Evolutionary conservation across 1,140 invertebrate species (phyloP), one percentile per base, ranked within the genome.

Genomic region (Leptopilina boulardi): DNA sequence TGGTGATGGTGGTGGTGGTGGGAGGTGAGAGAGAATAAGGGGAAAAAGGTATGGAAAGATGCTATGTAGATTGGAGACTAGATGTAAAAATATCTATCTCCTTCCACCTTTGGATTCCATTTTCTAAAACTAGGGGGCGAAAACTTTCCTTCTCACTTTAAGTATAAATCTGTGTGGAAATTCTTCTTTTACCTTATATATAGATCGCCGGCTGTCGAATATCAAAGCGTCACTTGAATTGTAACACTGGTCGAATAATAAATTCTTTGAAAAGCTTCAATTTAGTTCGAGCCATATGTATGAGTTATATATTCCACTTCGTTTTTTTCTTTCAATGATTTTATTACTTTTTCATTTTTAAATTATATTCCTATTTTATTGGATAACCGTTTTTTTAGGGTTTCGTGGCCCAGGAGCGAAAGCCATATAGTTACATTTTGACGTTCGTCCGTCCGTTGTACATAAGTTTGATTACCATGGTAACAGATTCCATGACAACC

Each of bases 71-170:
- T 89, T 88, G 88, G 86, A 2, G 83, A 85, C 83, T 87, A 82
- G 82, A 83, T 85, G n/a, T n/a, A n/a, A n/a, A 88, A 89, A 89
- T 85, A 82, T 84, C 87, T 86, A 80, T 83, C 83, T 83, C 80
- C 78, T 54, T 76, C 78, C 79, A 77, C 75, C 66, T 51, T 70
- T 72, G 56, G 41, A 77, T 59, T 74, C 77, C 73, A 72, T 75
- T 74, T 80, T 77, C 73, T 38, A 44, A 59, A 11, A 71, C 56
- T 71, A 71, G 70, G 78, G n/a, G n/a, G n/a, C n/a, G 8, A 38
- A 79, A 76, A 26, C 71, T 15, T 75, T 70, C 23, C 78, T 75
- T 85, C 77, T 75, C 77, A 56, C 76, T 77, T 71, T 59, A 13
- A 54, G 42, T 79, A n/a, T n/a, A 83, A 83, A 87, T 87, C 83